Percentiles rank a stretch among this genome's conserved stretches.
Conservation (phyloP, 1,140 invertebrate genomes). For the Ceratina japonica region DNA sequence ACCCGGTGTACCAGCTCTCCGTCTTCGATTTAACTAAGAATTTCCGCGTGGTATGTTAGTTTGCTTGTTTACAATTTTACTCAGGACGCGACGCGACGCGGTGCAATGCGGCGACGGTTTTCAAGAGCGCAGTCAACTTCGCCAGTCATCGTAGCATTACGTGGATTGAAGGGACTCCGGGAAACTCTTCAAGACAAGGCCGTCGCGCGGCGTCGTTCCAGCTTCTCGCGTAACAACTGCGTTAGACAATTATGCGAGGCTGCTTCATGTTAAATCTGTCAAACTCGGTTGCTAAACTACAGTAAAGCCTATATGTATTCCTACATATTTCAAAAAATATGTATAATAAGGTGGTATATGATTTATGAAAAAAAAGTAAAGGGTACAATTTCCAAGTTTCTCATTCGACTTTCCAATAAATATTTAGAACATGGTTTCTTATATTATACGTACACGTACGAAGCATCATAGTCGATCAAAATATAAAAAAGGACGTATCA, state of each 20-base stretch:
- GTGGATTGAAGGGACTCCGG: background rate
- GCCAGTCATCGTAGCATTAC: background rate
- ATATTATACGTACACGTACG: too few species aligned
- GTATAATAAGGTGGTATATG: too few species aligned
- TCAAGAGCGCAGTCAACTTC: background rate
- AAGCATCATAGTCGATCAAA: too few species aligned
- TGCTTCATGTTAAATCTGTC: background rate
- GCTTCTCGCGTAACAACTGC: background rate
- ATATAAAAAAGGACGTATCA: too few species aligned
- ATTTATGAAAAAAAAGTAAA: too few species aligned
- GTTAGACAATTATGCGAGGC: background rate
- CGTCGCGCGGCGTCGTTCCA: background rate
- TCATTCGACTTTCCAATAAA: too few species aligned
- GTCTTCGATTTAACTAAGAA: conserved; percentile 46
- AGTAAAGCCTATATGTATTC: too few species aligned
- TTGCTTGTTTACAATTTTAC: conserved; percentile 40
- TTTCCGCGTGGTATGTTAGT: conserved; percentile 42
- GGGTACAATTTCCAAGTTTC: too few species aligned
- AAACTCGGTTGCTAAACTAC: background rate
- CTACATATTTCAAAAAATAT: too few species aligned
- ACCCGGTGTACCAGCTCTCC: background rate
- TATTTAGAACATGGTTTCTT: too few species aligned
- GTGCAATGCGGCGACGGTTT: too few species aligned
- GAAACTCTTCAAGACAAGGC: background rate
- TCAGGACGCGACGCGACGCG: background rate